Evolutionary conservation across 2,888 invertebrate genomes (phyloP).

Genomic region (Zeuzera pyrina): DNA sequence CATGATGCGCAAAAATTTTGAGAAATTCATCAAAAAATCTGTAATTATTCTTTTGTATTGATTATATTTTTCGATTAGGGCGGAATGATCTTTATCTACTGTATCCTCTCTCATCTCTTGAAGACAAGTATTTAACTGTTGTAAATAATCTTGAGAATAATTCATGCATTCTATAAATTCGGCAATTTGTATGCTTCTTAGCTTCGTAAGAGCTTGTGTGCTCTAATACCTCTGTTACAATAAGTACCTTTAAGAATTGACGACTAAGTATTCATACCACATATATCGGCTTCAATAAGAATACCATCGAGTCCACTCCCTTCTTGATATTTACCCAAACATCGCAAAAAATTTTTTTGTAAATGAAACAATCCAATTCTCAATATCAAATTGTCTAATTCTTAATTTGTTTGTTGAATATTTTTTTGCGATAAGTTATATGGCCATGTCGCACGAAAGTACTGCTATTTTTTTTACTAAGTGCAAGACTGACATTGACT

Average conservation of each 20-base stretch:
- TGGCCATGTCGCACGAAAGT: constrained; percentile 17
- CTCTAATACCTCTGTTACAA: constrained; percentile 18
- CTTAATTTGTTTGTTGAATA: constrained; percentile 17
- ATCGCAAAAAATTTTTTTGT: constrained; percentile 20
- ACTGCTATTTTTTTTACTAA: constrained; percentile 16
- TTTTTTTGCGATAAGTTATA: constrained; percentile 17
- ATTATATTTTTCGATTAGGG: constrained; percentile 2
- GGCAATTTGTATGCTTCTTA: constrained; percentile 14
- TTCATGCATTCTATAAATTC: constrained; percentile 11
- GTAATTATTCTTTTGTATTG: neutral
- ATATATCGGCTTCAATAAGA: constrained; percentile 19
- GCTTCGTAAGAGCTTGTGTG: constrained; percentile 15
- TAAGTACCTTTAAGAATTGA: constrained; percentile 17
- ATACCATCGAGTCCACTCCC: constrained; percentile 15
- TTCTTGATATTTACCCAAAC: constrained; percentile 20
- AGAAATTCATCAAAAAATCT: constrained; percentile 1
- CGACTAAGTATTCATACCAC: constrained; percentile 13
- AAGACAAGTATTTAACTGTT: constrained; percentile 4
- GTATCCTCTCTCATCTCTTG: constrained; percentile 3
- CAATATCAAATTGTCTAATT: constrained; percentile 15
- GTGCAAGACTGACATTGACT: constrained; percentile 15
- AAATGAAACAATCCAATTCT: constrained; percentile 20
- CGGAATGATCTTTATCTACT: constrained; percentile 4
- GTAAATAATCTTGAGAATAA: constrained; percentile 2
- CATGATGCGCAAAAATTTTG: neutral